These are phyloP conservation scores for Lasioglossum albipes DNA, from an alignment of 1,140 invertebrate species.

Conservation along the genomic window DNA sequence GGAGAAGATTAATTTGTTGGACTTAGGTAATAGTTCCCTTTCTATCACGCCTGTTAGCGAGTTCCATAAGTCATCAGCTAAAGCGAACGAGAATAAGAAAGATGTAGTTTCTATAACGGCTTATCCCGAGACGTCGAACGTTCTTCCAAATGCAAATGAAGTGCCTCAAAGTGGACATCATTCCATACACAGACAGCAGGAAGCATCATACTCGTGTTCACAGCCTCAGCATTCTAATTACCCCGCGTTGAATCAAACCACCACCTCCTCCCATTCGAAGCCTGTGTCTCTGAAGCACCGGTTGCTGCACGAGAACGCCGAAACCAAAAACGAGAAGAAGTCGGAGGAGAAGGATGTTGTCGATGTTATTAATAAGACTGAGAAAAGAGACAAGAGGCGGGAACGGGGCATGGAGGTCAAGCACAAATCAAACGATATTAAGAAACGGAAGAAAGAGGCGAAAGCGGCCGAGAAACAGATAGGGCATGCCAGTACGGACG, in stretches of 20 bases:
- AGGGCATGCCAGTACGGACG: conserved; percentile 43
- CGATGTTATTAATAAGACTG: conserved; percentile 57
- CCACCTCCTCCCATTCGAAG: conserved; percentile 33
- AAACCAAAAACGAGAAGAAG: conserved; percentile 55
- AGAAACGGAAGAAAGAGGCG: conserved; percentile 68
- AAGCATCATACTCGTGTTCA: conserved; percentile 46
- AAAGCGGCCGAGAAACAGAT: conserved; percentile 60
- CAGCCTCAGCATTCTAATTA: conserved; percentile 47
- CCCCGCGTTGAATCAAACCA: conserved; percentile 26
- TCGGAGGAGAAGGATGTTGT: conserved; percentile 49
- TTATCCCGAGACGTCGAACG: conserved; percentile 59
- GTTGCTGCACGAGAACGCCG: conserved; percentile 60
- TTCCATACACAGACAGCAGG: conserved; percentile 57
- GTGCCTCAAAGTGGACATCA: conserved; percentile 56
- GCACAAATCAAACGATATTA: conserved; percentile 67
- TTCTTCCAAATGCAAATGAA: conserved; percentile 53
- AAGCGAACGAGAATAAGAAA: conserved; percentile 69
- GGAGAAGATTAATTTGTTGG: conserved; percentile 72
- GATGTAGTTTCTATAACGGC: conserved; percentile 76
- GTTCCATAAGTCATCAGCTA: conserved; percentile 65
- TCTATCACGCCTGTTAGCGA: conserved; percentile 77
- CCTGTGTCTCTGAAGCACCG: conserved; percentile 65
- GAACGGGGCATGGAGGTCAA: conserved; percentile 69
- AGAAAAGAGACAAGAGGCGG: conserved; percentile 69
- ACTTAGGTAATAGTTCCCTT: conserved; percentile 70